Evolutionary conservation across 2,113 vertebrate genomes (phyloP).

Genomic region (Lagopus leucura): DNA sequence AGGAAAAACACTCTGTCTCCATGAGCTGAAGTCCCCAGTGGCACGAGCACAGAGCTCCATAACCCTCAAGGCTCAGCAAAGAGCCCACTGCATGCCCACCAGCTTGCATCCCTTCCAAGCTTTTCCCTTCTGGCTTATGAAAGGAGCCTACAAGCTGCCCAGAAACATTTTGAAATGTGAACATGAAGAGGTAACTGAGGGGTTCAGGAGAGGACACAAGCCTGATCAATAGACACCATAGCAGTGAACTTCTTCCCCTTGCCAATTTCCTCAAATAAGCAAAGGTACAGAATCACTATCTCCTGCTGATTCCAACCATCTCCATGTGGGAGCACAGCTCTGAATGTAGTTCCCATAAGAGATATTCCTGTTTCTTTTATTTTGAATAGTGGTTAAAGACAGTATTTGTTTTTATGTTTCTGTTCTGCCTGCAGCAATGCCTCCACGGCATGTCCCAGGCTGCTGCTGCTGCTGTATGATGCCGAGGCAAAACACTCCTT

Average conservation of each 20-base stretch:
- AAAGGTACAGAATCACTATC: neutral
- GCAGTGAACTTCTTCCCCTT: neutral
- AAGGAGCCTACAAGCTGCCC: neutral
- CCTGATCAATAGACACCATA: neutral
- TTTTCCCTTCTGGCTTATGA: neutral
- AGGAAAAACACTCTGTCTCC: neutral
- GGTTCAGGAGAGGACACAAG: neutral
- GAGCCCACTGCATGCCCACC: neutral
- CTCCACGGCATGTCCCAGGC: neutral
- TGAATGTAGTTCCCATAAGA: neutral
- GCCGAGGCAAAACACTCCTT: neutral
- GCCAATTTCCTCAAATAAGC: neutral
- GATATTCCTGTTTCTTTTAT: neutral
- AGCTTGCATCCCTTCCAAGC: neutral
- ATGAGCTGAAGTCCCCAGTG: neutral
- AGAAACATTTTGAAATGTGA: neutral
- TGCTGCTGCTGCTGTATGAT: neutral
- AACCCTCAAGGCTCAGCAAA: neutral
- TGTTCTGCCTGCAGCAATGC: neutral
- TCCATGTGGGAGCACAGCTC: neutral
- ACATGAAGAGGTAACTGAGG: neutral
- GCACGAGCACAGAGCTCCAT: neutral
- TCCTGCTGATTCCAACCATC: neutral
- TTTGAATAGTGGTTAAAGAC: neutral
- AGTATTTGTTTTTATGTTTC: conserved; percentile 4